phyloP scores from a whole-genome alignment of 2,113 vertebrate genomes.

The Cheilinus undulatus region DNA sequence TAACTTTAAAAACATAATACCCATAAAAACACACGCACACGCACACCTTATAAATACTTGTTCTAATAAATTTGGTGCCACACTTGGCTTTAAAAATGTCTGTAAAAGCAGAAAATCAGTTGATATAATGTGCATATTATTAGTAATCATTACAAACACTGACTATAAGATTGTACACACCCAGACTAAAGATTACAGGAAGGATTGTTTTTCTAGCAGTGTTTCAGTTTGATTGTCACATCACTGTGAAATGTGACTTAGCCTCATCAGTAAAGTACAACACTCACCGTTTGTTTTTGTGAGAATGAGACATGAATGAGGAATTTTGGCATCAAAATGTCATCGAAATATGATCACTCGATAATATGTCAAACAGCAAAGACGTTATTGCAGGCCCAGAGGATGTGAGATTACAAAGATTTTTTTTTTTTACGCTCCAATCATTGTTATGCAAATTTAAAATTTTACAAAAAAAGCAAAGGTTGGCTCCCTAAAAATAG shows the following conservation, averaged over 20 bases:
- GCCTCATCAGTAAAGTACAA: slow-evolving; percentile 47
- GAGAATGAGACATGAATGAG: slow-evolving; percentile 36
- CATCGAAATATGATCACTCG: slow-evolving; percentile 56
- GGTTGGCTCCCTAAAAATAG: slow-evolving; percentile 75
- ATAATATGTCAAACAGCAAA: slow-evolving; percentile 70
- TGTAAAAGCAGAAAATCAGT: slow-evolving; percentile 58
- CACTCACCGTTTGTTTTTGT: slow-evolving; percentile 19
- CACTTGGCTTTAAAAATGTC: slow-evolving; percentile 65
- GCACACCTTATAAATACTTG: slow-evolving; percentile 78
- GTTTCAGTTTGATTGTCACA: slow-evolving; percentile 46
- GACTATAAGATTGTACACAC: slow-evolving; percentile 63
- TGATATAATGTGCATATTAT: slow-evolving; percentile 66
- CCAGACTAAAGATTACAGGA: slow-evolving; percentile 41
- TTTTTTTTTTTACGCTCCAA: slow-evolving; percentile 31
- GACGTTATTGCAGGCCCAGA: slow-evolving; percentile 69
- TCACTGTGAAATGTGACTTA: slow-evolving; percentile 51
- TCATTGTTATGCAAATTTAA: slow-evolving; percentile 65
- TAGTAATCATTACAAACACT: slow-evolving; percentile 70
- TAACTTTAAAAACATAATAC: slow-evolving; percentile 64
- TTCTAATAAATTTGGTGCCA: slow-evolving; percentile 76
- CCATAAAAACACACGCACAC: slow-evolving; percentile 60
- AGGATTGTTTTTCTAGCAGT: slow-evolving; percentile 33
- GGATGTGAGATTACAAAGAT: slow-evolving; percentile 68
- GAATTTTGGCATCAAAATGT: slow-evolving; percentile 58
- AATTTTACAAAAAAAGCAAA: slow-evolving; percentile 55